phyloP scores from a whole-genome alignment of 2,888 invertebrate species.

The Eristalis pertinax region DNA sequence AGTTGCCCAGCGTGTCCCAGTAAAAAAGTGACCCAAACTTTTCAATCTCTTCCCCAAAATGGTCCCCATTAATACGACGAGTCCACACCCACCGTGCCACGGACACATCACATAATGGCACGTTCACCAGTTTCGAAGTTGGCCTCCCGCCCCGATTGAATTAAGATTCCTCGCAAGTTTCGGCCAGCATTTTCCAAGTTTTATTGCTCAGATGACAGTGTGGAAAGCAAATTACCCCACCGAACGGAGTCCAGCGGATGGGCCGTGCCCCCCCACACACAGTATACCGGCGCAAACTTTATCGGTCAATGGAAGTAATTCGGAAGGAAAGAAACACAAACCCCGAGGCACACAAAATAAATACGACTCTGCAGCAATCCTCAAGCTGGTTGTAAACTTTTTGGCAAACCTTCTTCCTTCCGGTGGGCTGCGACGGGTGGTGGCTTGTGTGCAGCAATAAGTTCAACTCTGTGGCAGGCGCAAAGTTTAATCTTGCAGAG shows the following conservation, averaged over 20 bases:
- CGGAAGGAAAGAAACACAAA: slow-evolving; percentile 3
- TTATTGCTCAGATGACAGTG: slow-evolving; percentile 32
- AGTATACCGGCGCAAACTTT: slow-evolving; percentile 23
- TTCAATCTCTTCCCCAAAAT: neutral
- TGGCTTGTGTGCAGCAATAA: neutral
- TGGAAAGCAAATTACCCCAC: slow-evolving; percentile 6
- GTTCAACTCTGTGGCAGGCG: slow-evolving; percentile 8
- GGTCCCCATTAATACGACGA: slow-evolving; percentile 12
- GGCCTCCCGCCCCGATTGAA: slow-evolving; percentile 8
- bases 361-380: slow-evolving; percentile 23
- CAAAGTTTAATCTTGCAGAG: slow-evolving; percentile 21
- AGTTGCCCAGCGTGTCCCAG: no score
- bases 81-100: neutral
- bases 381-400: slow-evolving; percentile 35
- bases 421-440: neutral
- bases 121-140: neutral
- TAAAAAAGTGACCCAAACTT: neutral
- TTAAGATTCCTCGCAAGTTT: slow-evolving; percentile 25
- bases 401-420: neutral
- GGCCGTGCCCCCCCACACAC: neutral
- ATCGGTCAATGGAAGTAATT: slow-evolving; percentile 19
- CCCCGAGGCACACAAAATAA: neutral
- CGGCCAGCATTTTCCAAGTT: slow-evolving; percentile 19
- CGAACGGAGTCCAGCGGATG: no score
- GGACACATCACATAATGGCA: slow-evolving; percentile 11